These are phyloP conservation scores for Scrobipalpa costella DNA, from an alignment of 2,888 invertebrate species.

Conservation along the genomic window DNA sequence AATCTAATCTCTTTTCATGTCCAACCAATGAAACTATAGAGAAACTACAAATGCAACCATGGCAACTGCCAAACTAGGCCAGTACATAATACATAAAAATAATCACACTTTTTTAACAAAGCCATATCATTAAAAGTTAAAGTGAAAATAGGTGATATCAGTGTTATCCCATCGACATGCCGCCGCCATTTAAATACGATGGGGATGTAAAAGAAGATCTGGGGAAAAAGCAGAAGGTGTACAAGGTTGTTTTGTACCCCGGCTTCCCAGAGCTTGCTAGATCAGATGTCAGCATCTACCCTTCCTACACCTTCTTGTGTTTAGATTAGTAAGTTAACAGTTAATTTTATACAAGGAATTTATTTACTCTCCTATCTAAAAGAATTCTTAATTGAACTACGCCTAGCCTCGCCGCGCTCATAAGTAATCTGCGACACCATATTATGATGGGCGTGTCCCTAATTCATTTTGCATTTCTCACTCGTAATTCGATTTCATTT, in stretches of 20 bases:
- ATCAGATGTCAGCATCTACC: conserved; percentile 83
- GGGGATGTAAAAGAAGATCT: background rate
- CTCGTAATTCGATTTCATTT: no score
- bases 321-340: conserved; percentile 82
- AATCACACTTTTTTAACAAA: no score
- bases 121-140: no score
- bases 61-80: background rate
- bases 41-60: no score
- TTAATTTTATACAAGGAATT: background rate
- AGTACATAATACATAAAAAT: no score
- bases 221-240: conserved; percentile 37
- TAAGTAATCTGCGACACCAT: no score
- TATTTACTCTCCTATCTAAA: background rate
- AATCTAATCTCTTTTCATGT: no score
- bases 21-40: no score
- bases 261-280: conserved; percentile 78
- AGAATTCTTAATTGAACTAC: no score
- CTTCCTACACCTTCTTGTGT: conserved; percentile 80
- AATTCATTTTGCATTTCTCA: no score
- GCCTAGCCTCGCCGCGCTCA: no score
- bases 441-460: no score
- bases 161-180: background rate
- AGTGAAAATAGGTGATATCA: background rate
- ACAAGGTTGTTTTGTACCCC: conserved; percentile 62
- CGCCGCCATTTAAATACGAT: background rate